phyloP scores from a whole-genome alignment of 2,797 vertebrate species.

The Sebastes kiyomatsui region DNA sequence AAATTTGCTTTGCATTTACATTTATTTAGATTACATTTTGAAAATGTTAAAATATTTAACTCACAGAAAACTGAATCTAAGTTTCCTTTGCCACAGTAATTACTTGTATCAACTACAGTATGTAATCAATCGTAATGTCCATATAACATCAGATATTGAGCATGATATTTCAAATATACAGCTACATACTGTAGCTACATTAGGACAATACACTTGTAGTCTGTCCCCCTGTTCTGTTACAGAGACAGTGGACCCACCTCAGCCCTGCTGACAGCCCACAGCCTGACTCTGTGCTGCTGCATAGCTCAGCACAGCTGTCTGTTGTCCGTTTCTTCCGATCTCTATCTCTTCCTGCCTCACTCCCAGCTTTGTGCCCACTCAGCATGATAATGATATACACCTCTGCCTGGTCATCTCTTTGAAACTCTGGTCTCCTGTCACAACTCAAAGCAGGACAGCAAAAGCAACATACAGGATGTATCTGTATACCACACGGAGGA shows the following conservation, averaged over 20 bases:
- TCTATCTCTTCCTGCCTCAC: conserved; percentile 54
- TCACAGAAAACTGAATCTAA: not conserved
- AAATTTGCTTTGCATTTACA: not conserved
- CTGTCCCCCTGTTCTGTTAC: conserved; percentile 6
- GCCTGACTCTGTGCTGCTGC: conserved; percentile 67
- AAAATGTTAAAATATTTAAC: not conserved
- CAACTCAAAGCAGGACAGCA: conserved; percentile 40
- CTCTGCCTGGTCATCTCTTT: conserved; percentile 73
- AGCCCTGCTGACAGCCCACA: conserved; percentile 65
- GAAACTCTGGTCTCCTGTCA: conserved; percentile 33
- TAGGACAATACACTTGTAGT: not conserved
- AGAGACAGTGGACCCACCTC: conserved; percentile 55
- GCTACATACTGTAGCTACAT: not conserved
- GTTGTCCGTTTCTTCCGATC: conserved; percentile 71
- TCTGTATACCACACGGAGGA: not conserved
- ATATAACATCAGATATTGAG: not conserved
- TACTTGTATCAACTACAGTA: not conserved
- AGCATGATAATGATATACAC: conserved; percentile 72
- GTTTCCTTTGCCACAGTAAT: not conserved
- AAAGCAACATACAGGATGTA: conserved; percentile 6
- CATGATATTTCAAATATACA: not conserved
- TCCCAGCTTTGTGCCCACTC: conserved; percentile 69
- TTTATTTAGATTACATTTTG: not conserved
- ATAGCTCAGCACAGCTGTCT: conserved; percentile 83
- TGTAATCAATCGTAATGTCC: not conserved